phyloP scores from a whole-genome alignment of 1,140 invertebrate genomes.

The Drosophila ambigua region DNA sequence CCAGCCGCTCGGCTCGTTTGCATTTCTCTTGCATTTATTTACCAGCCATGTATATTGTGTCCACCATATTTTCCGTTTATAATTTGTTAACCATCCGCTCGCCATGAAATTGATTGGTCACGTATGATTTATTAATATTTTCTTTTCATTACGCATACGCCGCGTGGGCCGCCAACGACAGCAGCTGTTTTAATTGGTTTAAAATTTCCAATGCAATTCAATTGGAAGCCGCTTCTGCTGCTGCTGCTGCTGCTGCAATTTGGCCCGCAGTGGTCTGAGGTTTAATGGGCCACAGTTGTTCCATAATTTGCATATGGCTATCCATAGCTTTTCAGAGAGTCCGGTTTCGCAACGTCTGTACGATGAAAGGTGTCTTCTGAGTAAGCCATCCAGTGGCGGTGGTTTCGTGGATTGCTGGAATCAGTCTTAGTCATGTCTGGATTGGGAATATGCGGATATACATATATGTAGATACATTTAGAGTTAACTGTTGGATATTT shows the following conservation, averaged over 20 bases:
- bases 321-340: not conserved
- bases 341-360: too few relatives aligned
- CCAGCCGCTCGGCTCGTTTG: constrained; percentile 28
- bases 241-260: constrained; percentile 44
- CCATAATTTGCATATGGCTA: constrained; percentile 43
- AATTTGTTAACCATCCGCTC: constrained; percentile 29
- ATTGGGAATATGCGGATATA: too few relatives aligned
- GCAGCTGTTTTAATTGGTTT: constrained; percentile 82
- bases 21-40: constrained; percentile 20
- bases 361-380: too few relatives aligned
- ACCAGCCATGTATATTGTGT: too few relatives aligned
- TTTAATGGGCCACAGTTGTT: constrained; percentile 73
- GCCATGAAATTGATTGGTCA: constrained; percentile 78
- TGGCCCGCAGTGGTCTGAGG: constrained; percentile 72
- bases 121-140: constrained; percentile 83
- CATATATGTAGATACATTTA: too few relatives aligned
- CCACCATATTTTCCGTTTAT: not conserved
- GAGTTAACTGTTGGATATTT: too few relatives aligned
- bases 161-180: constrained; percentile 55
- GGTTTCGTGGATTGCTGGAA: too few relatives aligned
- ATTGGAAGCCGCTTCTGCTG: constrained; percentile 7
- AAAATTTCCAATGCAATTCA: constrained; percentile 71
- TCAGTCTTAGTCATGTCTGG: too few relatives aligned
- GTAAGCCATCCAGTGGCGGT: too few relatives aligned
- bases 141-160: constrained; percentile 80